A percentile compares a stretch with the other conserved stretches of the same genome.
These are phyloP conservation scores for Eretmocerus hayati DNA, from an alignment of 2,888 invertebrate genomes.

Conservation along the genomic window DNA sequence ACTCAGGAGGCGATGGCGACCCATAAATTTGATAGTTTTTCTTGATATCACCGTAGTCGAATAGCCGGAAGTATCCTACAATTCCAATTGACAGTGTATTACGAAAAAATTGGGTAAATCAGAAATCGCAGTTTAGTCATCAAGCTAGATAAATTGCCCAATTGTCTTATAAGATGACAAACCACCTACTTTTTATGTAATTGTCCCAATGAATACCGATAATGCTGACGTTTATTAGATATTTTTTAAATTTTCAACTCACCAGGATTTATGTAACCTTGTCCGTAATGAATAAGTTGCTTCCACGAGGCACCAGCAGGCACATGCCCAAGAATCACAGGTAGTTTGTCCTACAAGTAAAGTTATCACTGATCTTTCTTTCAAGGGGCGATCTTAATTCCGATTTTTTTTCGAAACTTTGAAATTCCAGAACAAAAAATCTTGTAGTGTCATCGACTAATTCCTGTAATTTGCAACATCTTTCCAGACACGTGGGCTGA, in stretches of 20 bases:
- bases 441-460: background rate
- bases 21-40: slow-evolving; percentile 35
- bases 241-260: slow-evolving; percentile 6
- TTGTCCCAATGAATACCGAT: too few relatives aligned
- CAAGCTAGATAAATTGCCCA: too few relatives aligned
- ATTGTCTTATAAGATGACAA: too few relatives aligned
- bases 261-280: slow-evolving; percentile 40
- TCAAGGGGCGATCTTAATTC: too few relatives aligned
- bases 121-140: too few relatives aligned
- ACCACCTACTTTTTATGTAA: too few relatives aligned
- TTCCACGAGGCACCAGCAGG: slow-evolving; percentile 44
- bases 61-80: slow-evolving; percentile 36
- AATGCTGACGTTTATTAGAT: too few relatives aligned
- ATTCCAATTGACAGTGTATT: too few relatives aligned
- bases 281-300: slow-evolving; percentile 40
- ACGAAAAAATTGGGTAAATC: too few relatives aligned
- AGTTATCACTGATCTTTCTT: too few relatives aligned
- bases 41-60: slow-evolving; percentile 33
- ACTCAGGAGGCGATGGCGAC: slow-evolving; percentile 36
- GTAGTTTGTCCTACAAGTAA: slow-evolving; percentile 36
- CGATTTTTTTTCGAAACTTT: background rate
- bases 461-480: background rate
- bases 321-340: slow-evolving; percentile 37
- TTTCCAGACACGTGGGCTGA: too few relatives aligned
- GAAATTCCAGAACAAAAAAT: background rate